Evolutionary conservation across 2,797 vertebrate genomes (phyloP), one percentile per base, ranked within the genome.

Genomic region (Cephalopachus bancanus): DNA sequence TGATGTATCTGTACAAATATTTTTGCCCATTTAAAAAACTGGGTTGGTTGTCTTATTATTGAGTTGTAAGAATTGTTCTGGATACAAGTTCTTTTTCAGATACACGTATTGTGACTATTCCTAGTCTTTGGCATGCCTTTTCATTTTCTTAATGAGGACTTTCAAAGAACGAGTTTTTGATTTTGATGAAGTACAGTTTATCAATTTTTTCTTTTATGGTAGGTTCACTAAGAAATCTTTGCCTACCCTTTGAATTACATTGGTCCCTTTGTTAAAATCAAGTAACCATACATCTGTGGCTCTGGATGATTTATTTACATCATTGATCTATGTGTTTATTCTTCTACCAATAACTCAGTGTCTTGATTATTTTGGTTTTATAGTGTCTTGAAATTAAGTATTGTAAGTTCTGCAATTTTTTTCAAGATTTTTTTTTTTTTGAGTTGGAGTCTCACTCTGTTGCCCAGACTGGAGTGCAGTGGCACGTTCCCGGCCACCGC

Each of bases 101-200:
- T 89, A n/a, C 28, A 26, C 49, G 44, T 94, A 69, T 83, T 91
- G 20, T 81, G 44, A 89, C 65, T 89, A 9, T 95, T 80, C 53
- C 37, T 33, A 83, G 71, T 51, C 30, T 88, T 11, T 76, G 37
- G 17, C 64, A 69, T 95, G 88, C 19, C n/a, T 92, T 86, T 95
- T 96, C 33, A 67, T 88, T 93, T 96, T 91, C 44, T 92, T 84
- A 71, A 76, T 92, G 26, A 15, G 83, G 6, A 57, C 26, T 94
- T 96, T 94, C 1, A 5, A 94, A 85, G 91, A 85, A 76, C 28
- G 85, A 67, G n/a, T 81, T 93, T 90, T 85, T 75, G 33, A 89
- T 88, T 93, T 89, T 92, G 65, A 81, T 95, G 22, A 89, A 84
- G 30, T 95, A 59, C 14, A 78, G 53, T 90, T 93, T 89, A 94